These are phyloP conservation scores for Hydractinia symbiolongicarpus DNA, from an alignment of 30 jellyfish, hydroid and myxozoan species.

Conservation along the genomic window DNA sequence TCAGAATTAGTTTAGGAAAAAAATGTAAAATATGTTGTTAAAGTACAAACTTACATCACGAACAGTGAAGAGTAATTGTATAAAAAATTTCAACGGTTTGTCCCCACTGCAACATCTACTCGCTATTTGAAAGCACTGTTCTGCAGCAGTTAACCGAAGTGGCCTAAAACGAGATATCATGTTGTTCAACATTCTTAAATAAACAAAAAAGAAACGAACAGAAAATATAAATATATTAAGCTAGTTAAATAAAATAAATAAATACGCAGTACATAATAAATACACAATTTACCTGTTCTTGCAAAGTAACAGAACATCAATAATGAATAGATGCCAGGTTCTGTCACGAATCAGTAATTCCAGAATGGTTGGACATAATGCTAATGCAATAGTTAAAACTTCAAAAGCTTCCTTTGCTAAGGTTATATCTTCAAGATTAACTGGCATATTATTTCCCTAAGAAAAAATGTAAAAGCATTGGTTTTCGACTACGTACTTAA, in stretches of 20 bases:
- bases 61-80: slow-evolving; percentile 79
- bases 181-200: not conserved
- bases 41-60: slow-evolving; percentile 62
- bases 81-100: slow-evolving; percentile 72
- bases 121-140: slow-evolving; percentile 81
- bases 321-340: slow-evolving; percentile 68
- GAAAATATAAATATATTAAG: not conserved
- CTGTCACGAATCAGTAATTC: slow-evolving; percentile 62
- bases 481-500: too few relatives aligned
- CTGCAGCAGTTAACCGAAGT: slow-evolving; percentile 82
- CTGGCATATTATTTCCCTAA: not conserved
- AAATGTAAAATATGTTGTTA: not conserved
- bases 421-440: slow-evolving; percentile 49
- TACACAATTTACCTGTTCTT: slow-evolving; percentile 54
- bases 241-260: not conserved
- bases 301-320: slow-evolving; percentile 63
- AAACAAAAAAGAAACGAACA: not conserved
- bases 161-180: slow-evolving; percentile 38
- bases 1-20: not conserved
- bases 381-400: slow-evolving; percentile 71
- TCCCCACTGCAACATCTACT: slow-evolving; percentile 71
- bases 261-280: not conserved
- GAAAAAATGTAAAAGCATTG: not conserved
- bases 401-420: slow-evolving; percentile 90
- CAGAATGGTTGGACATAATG: slow-evolving; percentile 74